phyloP scores from a whole-genome alignment of 2,113 vertebrate species.

The Syngnathus scovelli region DNA sequence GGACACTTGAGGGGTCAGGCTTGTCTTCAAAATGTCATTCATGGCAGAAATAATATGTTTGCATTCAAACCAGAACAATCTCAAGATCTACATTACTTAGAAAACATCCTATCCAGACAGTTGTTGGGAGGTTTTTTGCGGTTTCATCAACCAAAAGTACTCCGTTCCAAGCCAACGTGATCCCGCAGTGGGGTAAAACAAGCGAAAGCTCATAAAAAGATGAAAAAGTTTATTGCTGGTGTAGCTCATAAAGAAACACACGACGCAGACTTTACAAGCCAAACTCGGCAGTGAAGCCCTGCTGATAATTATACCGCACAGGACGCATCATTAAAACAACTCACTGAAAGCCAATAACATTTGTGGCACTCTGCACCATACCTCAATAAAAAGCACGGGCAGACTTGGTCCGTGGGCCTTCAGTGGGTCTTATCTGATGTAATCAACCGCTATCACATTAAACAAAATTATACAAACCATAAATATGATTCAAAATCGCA shows the following conservation, averaged over 20 bases:
- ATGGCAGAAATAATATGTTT: no score
- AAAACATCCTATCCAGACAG: neutral
- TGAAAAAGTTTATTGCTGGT: constrained; percentile 1
- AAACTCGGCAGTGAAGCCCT: neutral
- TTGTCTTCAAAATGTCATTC: no score
- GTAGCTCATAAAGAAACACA: constrained; percentile 4
- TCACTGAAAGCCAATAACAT: constrained; percentile 8
- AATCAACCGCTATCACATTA: neutral
- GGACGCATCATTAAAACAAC: constrained; percentile 20
- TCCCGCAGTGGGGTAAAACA: neutral
- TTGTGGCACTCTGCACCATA: neutral
- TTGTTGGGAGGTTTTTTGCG: neutral
- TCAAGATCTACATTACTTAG: no score
- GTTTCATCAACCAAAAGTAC: neutral
- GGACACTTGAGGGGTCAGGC: no score
- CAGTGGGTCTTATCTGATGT: neutral
- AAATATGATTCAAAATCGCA: neutral
- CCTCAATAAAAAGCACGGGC: constrained; percentile 1
- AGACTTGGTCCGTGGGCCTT: neutral
- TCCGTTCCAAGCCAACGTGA: neutral
- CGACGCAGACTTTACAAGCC: constrained; percentile 1
- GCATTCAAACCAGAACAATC: no score
- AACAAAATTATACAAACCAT: neutral
- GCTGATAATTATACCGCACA: constrained; percentile 16
- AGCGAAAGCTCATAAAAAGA: neutral